Conservation (phyloP, 2,797 vertebrate species). For the Antrozous pallidus region DNA sequence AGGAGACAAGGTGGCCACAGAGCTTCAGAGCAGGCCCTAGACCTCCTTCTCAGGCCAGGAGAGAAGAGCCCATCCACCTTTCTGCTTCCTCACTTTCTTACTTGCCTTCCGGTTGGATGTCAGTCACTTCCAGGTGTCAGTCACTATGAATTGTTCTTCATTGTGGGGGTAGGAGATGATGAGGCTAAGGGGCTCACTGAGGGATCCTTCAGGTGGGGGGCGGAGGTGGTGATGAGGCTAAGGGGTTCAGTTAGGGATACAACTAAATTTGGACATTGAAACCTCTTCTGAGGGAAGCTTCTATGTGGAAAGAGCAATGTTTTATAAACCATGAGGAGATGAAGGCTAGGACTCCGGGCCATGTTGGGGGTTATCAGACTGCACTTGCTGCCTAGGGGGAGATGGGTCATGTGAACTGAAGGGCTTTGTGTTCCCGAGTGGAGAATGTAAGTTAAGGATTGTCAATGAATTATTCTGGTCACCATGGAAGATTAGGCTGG, state of each 20-base stretch:
- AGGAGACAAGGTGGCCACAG: too few species aligned
- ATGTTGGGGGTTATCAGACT: neutral
- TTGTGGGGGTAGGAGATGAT: too few species aligned
- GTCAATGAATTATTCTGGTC: neutral
- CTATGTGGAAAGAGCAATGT: neutral
- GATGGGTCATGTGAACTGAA: neutral
- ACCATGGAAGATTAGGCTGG: too few species aligned
- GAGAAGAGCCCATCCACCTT: neutral
- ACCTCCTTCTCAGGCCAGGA: neutral
- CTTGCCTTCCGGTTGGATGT: neutral
- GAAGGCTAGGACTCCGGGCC: neutral
- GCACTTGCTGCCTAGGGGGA: accelerated
- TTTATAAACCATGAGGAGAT: neutral
- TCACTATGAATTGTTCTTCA: neutral
- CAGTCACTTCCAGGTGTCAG: neutral
- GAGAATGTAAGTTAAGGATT: too few species aligned
- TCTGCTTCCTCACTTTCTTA: neutral
- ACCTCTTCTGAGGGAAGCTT: neutral
- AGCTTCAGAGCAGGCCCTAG: too few species aligned
- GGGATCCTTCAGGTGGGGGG: too few species aligned
- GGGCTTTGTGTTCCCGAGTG: neutral
- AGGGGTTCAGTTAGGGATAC: neutral
- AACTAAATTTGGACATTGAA: neutral
- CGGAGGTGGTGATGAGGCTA: too few species aligned
- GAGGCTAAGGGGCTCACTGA: too few species aligned